A percentile compares a stretch with the other conserved stretches of the same genome.
These are phyloP conservation scores for Ricordea florida DNA, from an alignment of 92 coral and sea anemone genomes.

Conservation along the genomic window DNA sequence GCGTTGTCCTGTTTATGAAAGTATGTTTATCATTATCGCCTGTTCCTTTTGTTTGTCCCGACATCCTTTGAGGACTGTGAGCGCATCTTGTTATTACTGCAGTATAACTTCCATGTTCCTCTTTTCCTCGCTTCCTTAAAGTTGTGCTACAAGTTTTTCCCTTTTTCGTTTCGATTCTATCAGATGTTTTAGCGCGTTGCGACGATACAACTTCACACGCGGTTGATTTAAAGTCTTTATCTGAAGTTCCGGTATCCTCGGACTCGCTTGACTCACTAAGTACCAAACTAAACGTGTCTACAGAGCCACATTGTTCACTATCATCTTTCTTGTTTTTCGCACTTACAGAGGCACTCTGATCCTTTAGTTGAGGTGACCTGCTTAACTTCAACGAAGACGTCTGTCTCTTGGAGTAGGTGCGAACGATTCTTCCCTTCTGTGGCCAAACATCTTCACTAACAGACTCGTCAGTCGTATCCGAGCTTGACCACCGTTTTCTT, in stretches of 20 bases:
- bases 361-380: neutral
- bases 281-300: slow-evolving; percentile 13
- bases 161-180: too few species aligned
- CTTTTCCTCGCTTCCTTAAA: too few species aligned
- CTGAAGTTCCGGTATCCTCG: slow-evolving; percentile 1
- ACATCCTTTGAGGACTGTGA: neutral
- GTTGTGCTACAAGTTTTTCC: too few species aligned
- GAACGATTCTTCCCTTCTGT: neutral
- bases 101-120: neutral
- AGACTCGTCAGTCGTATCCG: neutral
- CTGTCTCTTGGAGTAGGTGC: slow-evolving; percentile 16
- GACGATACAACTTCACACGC: neutral
- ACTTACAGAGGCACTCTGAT: neutral
- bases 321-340: neutral
- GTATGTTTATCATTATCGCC: neutral
- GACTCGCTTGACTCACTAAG: slow-evolving; percentile 56
- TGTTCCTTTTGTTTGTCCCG: neutral
- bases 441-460: slow-evolving; percentile 3
- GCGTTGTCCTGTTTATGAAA: neutral
- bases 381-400: neutral
- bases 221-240: neutral
- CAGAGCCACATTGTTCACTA: neutral
- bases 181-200: neutral
- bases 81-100: slow-evolving; percentile 8
- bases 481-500: neutral